Base-by-base conservation (phyloP, 2,797 vertebrate species). In the Eulemur coronatus region DNA sequence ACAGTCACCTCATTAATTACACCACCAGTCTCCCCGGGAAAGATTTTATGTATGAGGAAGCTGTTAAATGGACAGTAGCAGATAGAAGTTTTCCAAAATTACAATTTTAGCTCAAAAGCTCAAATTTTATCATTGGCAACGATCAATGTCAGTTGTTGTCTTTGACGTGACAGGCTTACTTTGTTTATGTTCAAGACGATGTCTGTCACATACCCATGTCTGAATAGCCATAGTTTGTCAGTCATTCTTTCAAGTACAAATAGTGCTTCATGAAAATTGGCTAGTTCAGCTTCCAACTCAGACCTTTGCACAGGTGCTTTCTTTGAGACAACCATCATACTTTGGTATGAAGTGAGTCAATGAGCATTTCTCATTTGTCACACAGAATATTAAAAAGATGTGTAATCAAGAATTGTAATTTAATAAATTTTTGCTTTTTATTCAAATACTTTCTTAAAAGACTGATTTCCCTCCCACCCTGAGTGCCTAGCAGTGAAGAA, bases 161-260 rank as follows among this genome's bases (percentile, higher is more conserved):
- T 91, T 86, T 70, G 18, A 91, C 86, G 43, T 91, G 73, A 38
- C 69, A 80, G 59, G n/a, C n/a, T 88, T 69, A 35, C 55, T 84
- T 94, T 84, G 43, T 92, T 96, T n/a, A 38, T 79, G 43, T 91
- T 96, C 30, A 15, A 82, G 84, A 90, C 73, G 85, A 75, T 82
- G 20, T 75, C 69, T 84, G 48, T 41, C 81, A 57, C 2, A 69
- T 88, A 35, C 30, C 14, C 72, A 88, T 72, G 15, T 73, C 61
- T 81, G 18, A 52, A 38, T 43, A 82, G 30, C 35, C 26, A 9
- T 63, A 70, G 75, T 84, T 80, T 76, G 79, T 67, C 85, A 79
- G 24, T 75, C 59, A 88, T 57, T 63, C 35, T 84, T 85, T 94
- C 81, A 89, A 75, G 48, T 63, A 46, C 88, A 80, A 88, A 67